Evolutionary conservation across 2,888 invertebrate species (phyloP).

Genomic region (Cantharis rufa): DNA sequence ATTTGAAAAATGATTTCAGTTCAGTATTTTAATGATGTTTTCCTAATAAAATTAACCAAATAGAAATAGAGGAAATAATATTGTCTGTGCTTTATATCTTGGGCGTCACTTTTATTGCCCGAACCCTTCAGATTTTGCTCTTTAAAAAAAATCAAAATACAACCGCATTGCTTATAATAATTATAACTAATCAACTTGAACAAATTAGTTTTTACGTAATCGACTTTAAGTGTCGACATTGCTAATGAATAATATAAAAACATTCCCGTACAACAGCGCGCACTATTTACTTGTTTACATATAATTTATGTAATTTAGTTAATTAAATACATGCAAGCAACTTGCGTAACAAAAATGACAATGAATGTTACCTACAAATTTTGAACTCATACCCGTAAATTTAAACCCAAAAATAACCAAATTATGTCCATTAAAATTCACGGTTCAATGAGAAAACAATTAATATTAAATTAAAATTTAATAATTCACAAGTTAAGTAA

Average conservation of each 20-base stretch:
- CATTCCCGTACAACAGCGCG: background rate
- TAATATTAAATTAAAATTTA: too few species aligned
- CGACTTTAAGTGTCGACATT: background rate
- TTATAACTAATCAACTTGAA: background rate
- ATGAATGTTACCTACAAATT: background rate
- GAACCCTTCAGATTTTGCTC: background rate
- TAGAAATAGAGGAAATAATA: background rate
- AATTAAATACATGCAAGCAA: background rate
- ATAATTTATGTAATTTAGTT: slow-evolving; percentile 1
- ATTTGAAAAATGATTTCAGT: too few species aligned
- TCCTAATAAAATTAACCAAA: background rate
- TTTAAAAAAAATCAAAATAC: background rate
- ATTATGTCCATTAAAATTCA: background rate
- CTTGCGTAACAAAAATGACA: background rate
- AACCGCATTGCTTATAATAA: background rate
- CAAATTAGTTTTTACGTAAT: background rate
- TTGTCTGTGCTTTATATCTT: background rate
- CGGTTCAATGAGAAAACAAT: background rate
- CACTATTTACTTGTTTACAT: background rate
- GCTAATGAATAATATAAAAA: background rate
- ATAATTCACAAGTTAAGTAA: too few species aligned
- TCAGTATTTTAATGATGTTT: background rate
- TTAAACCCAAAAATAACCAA: background rate
- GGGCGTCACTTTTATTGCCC: background rate
- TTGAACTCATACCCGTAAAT: background rate